Percentiles rank a stretch among this genome's conserved stretches.
These are phyloP conservation scores for Hypercompe scribonia DNA, from an alignment of 2,888 invertebrate species.

Conservation along the genomic window DNA sequence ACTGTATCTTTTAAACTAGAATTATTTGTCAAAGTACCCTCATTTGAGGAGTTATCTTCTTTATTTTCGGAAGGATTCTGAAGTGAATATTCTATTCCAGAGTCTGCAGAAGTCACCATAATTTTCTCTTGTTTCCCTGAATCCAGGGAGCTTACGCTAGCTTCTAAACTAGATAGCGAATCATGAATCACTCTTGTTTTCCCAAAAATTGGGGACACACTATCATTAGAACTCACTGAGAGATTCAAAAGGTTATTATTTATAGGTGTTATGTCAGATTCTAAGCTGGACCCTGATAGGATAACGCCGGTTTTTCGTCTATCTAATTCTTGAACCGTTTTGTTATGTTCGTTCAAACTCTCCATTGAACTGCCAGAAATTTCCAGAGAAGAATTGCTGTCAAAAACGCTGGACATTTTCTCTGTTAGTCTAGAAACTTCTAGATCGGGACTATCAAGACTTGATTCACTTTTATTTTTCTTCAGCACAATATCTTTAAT, in stretches of 20 bases:
- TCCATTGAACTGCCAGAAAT: constrained; percentile 84
- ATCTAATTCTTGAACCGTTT: constrained; percentile 69
- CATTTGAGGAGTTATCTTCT: constrained; percentile 81
- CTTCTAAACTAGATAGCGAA: constrained; percentile 81
- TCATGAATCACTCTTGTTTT: constrained; percentile 78
- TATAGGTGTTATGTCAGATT: constrained; percentile 78
- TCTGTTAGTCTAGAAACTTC: constrained; percentile 84
- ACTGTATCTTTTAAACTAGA: constrained; percentile 76
- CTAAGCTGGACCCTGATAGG: constrained; percentile 78
- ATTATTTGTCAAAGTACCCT: constrained; percentile 82
- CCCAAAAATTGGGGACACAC: constrained; percentile 82
- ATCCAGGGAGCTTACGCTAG: constrained; percentile 82
- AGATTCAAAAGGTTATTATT: constrained; percentile 74
- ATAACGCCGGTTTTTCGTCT: constrained; percentile 68
- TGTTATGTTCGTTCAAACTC: constrained; percentile 74
- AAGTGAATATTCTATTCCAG: constrained; percentile 81
- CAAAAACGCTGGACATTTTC: constrained; percentile 74
- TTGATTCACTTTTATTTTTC: constrained; percentile 84
- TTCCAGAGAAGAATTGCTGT: constrained; percentile 81
- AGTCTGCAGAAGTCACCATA: constrained; percentile 82
- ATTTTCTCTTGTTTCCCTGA: constrained; percentile 75
- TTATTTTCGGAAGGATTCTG: constrained; percentile 75
- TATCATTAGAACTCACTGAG: constrained; percentile 82
- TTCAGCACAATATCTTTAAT: constrained; percentile 77
- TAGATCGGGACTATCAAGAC: constrained; percentile 83